phyloP scores from a whole-genome alignment of 2,797 vertebrate genomes.

The Syngnathus rostellatus region DNA sequence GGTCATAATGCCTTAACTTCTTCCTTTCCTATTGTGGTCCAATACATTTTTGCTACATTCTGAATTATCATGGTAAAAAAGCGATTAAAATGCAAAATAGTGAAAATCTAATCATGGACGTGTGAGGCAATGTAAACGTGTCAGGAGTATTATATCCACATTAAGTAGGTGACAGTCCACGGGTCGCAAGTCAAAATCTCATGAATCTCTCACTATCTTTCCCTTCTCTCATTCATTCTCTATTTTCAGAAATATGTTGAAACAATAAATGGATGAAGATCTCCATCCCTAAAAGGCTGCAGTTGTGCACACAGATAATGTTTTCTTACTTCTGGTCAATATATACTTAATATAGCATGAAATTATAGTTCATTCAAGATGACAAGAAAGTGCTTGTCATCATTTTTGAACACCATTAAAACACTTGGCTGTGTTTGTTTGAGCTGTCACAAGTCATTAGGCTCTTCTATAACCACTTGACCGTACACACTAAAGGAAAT shows the following conservation, averaged over 20 bases:
- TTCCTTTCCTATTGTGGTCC: slow-evolving; percentile 18
- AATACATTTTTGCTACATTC: slow-evolving; percentile 29
- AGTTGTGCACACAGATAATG: slow-evolving; percentile 47
- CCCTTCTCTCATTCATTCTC: not conserved
- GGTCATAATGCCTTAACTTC: slow-evolving; percentile 17
- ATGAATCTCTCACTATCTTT: slow-evolving; percentile 14
- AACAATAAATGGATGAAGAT: slow-evolving; percentile 54
- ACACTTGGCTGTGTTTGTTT: slow-evolving; percentile 48
- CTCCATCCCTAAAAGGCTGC: slow-evolving; percentile 39
- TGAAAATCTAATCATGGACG: slow-evolving; percentile 54
- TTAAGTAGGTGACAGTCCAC: slow-evolving; percentile 44
- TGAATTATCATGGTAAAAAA: slow-evolving; percentile 54
- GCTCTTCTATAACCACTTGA: slow-evolving; percentile 41
- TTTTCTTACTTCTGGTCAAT: slow-evolving; percentile 63
- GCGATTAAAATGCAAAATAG: slow-evolving; percentile 66
- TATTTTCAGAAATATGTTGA: slow-evolving; percentile 20
- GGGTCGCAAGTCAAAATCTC: slow-evolving; percentile 51
- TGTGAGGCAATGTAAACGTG: slow-evolving; percentile 38
- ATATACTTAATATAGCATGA: slow-evolving; percentile 70
- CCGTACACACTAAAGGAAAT: slow-evolving; percentile 41
- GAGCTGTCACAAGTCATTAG: slow-evolving; percentile 63
- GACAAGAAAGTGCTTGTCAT: slow-evolving; percentile 57
- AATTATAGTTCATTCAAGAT: slow-evolving; percentile 69
- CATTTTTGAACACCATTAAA: slow-evolving; percentile 59
- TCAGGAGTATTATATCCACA: slow-evolving; percentile 54